phyloP scores from a whole-genome alignment of 1,140 invertebrate species.

The Whitmania pigra region DNA sequence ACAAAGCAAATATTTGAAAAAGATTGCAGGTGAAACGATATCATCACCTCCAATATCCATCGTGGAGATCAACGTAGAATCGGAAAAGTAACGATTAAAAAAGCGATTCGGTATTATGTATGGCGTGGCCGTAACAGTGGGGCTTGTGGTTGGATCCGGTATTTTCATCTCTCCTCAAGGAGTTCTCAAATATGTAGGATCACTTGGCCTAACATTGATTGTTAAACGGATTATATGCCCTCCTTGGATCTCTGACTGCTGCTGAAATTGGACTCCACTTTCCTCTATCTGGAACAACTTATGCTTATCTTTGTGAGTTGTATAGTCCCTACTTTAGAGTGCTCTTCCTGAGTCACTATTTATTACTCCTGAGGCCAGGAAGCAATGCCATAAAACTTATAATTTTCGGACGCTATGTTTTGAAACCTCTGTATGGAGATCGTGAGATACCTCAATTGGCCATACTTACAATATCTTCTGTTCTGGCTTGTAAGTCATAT shows the following conservation, averaged over 20 bases:
- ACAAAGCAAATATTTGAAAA: too few relatives aligned
- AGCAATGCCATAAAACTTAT: slow-evolving; percentile 43
- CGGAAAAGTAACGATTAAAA: slow-evolving; percentile 12
- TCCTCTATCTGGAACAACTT: slow-evolving; percentile 27
- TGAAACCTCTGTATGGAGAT: slow-evolving; percentile 36
- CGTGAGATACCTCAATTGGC: slow-evolving; percentile 27
- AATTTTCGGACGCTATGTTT: slow-evolving; percentile 39
- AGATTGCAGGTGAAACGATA: too few relatives aligned
- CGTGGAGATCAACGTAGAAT: too few relatives aligned
- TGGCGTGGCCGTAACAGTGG: slow-evolving; percentile 25
- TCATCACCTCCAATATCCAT: too few relatives aligned
- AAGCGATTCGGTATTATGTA: slow-evolving; percentile 21
- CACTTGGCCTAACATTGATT: slow-evolving; percentile 61
- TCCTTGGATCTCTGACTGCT: slow-evolving; percentile 43
- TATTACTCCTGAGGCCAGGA: slow-evolving; percentile 57
- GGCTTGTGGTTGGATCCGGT: slow-evolving; percentile 48
- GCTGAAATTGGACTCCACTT: slow-evolving; percentile 26
- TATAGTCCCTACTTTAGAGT: slow-evolving; percentile 23
- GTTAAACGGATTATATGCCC: slow-evolving; percentile 66
- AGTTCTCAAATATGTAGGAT: slow-evolving; percentile 61
- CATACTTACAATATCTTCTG: neutral
- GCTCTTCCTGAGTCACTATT: slow-evolving; percentile 20
- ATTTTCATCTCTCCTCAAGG: slow-evolving; percentile 88
- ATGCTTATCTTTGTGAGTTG: slow-evolving; percentile 25
- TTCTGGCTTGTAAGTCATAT: neutral